phyloP scores from a whole-genome alignment of 2,888 invertebrate genomes.

The Carcina quercana region DNA sequence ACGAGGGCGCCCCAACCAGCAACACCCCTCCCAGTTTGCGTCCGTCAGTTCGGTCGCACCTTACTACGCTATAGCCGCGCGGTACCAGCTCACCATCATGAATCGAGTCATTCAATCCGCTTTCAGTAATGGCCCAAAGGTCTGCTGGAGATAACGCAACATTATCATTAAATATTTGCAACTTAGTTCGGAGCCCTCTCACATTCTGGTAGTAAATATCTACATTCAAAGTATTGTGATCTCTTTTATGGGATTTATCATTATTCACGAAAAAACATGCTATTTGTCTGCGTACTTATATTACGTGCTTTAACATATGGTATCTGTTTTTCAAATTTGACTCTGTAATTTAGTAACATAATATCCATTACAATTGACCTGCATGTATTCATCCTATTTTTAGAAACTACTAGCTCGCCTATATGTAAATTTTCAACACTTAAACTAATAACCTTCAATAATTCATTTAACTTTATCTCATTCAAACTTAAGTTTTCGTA shows the following conservation, averaged over 20 bases:
- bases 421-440: background rate
- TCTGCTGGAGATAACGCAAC: background rate
- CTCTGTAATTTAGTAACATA: background rate
- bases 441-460: background rate
- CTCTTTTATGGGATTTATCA: background rate
- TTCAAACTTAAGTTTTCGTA: background rate
- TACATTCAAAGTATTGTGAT: no score
- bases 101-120: background rate
- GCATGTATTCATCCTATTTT: no score
- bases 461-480: background rate
- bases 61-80: slow-evolving; percentile 6
- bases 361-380: background rate
- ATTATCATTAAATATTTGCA: background rate
- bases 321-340: background rate
- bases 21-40: slow-evolving; percentile 11
- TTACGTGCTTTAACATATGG: background rate
- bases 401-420: no score
- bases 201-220: background rate
- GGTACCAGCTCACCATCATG: slow-evolving; percentile 14
- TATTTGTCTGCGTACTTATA: background rate
- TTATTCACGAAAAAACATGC: background rate
- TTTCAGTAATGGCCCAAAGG: background rate
- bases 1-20: slow-evolving; percentile 8
- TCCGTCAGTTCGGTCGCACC: slow-evolving; percentile 12
- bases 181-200: background rate